Evolutionary conservation across 2,888 invertebrate species (phyloP), one percentile per base, ranked within the genome.

Genomic region (Ferrisia virgata): DNA sequence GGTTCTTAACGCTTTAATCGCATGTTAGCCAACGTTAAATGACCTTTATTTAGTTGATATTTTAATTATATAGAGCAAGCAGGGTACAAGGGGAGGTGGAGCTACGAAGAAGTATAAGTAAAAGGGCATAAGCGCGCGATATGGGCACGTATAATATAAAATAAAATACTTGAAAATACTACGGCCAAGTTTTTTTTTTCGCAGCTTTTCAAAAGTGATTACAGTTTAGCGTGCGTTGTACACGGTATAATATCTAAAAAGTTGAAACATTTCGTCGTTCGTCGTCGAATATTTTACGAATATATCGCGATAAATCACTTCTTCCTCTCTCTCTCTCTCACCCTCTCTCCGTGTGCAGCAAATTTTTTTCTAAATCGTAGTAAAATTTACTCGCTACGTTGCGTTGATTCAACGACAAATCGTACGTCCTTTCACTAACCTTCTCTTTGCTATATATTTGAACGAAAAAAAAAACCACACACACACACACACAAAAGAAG

Each of bases 31-130:
- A 15, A 28, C 64, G 64, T 28, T 31, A 64, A 64, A 64, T 64
- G 64, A 64, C 64, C 64, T 64, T 64, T 64, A 64, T 64, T 64
- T 28, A 31, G 64, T 64, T 64, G 64, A 64, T 64, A 64, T 64
- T 64, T 64, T 64, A 64, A 64, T 64, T 64, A 64, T 6, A 64
- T 28, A 11, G 28, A 64, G 28, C 64, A 28, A 28, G 47, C 1
- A 13, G 6, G 47, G n/a, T 0, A 13, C 5, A 47, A 15, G 18
- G 13, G 2, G 13, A 11, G 11, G 40, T 47, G 18, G 47, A n/a
- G 47, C n/a, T n/a, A n/a, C n/a, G n/a, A n/a, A n/a, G n/a, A n/a
- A n/a, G n/a, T n/a, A n/a, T n/a, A n/a, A n/a, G n/a, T n/a, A n/a
- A n/a, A n/a, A n/a, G 18, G 47, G 2, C n/a, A 4, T 47, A n/a